Base-by-base conservation (phyloP, 2,888 invertebrate species). In the Tipula lateralis region DNA sequence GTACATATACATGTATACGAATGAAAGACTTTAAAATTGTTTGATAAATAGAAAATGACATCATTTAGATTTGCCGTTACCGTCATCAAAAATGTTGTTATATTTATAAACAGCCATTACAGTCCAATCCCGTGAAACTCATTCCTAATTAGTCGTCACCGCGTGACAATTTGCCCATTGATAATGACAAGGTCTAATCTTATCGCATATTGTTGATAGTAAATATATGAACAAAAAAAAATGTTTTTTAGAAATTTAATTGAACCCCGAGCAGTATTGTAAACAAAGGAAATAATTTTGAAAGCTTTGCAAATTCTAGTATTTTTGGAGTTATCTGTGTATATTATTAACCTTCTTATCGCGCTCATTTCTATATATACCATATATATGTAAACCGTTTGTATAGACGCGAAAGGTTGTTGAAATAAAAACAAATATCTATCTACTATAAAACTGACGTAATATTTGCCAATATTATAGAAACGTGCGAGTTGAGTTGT, bases 31-130 rank as follows among this genome's bases (percentile, higher is more conserved):
- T 66, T 66, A 24, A 66, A 66, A 66, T 66, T 19, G 66, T 66
- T 36, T 66, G 66, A 66, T 66, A 66, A 66, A 66, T 66, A 66
- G 66, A 66, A 66, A 66, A 66, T 66, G 66, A 66, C 66, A 66
- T 66, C 66, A 66, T 66, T 66, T 66, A 66, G 66, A 66, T 66
- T 66, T 66, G 66, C 7, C 24, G 66, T 66, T 66, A 66, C 24
- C 66, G 66, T 66, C 66, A 66, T 66, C 24, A 24, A 66, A 66
- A 66, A 66, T 66, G 24, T 66, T 66, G 66, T 24, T 50, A 6
- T 39, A 39, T 50, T 19, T 50, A 50, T 9, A 9, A 66, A 66
- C 66, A n/a, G n/a, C n/a, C n/a, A n/a, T n/a, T 24, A 12, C 2
- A 36, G 44, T 50, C 44, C 16, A 50, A 66, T 12, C 24, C 24